phyloP scores from a whole-genome alignment of 2,888 invertebrate genomes.

The Lycaena phlaeas region DNA sequence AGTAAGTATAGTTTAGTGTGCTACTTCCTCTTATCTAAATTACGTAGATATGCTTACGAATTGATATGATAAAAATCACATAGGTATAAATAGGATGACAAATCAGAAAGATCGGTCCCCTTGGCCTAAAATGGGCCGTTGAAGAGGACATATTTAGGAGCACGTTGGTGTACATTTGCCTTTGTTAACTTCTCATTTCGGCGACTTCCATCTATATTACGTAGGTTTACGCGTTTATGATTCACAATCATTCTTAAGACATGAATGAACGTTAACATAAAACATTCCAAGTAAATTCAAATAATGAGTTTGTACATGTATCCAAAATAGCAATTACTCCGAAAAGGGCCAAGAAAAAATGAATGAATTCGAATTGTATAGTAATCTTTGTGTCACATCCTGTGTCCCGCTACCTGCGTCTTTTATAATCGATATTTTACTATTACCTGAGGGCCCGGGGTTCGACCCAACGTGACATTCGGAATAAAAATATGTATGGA shows the following conservation, averaged over 20 bases:
- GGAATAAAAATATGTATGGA: constrained; percentile 49
- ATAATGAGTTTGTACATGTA: not conserved
- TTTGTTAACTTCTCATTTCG: too few species aligned
- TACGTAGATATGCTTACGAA: too few species aligned
- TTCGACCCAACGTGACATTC: constrained; percentile 39
- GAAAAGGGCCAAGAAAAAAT: constrained; percentile 30
- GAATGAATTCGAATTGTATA: constrained; percentile 36
- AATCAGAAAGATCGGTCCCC: too few species aligned
- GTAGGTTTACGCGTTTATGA: constrained; percentile 1
- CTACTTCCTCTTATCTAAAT: too few species aligned
- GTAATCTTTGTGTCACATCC: constrained; percentile 44
- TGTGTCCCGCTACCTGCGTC: constrained; percentile 34
- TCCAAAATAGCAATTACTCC: constrained; percentile 11
- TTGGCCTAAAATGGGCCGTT: too few species aligned
- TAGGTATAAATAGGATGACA: too few species aligned
- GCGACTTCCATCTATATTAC: too few species aligned
- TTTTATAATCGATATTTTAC: constrained; percentile 46
- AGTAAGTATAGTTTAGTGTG: too few species aligned
- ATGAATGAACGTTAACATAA: constrained; percentile 3
- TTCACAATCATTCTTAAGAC: not conserved
- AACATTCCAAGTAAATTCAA: not conserved
- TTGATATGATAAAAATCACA: too few species aligned
- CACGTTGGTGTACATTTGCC: too few species aligned
- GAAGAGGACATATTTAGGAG: too few species aligned
- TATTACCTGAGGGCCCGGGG: constrained; percentile 47